Percentiles rank a stretch among this genome's conserved stretches.
Evolutionary conservation across 2,888 invertebrate species (phyloP).

Genomic region (Formica aserva): DNA sequence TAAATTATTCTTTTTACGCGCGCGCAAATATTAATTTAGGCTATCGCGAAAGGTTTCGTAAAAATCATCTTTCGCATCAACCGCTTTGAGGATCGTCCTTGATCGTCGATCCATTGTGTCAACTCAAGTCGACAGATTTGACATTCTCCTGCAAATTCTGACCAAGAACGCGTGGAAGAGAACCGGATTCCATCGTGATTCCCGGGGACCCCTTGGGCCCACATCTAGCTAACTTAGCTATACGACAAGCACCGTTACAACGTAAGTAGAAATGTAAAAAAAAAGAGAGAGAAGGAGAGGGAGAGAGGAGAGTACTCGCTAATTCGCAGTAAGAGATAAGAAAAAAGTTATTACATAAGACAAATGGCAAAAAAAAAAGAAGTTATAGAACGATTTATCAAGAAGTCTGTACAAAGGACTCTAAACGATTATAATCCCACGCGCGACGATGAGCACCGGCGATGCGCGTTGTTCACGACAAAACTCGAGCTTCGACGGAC

Average conservation of each 20-base stretch:
- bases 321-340: constrained; percentile 8
- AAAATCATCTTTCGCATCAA: constrained; percentile 13
- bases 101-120: background rate
- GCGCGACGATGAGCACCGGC: constrained; percentile 39
- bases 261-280: constrained; percentile 34
- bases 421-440: constrained; percentile 70
- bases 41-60: background rate
- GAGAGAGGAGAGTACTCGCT: constrained; percentile 16
- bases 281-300: constrained; percentile 1
- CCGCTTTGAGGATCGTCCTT: background rate
- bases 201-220: constrained; percentile 22
- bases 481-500: constrained; percentile 35
- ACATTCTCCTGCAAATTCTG: background rate
- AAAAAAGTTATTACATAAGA: constrained; percentile 38
- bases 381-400: constrained; percentile 60
- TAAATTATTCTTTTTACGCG: background rate
- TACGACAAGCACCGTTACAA: constrained; percentile 36
- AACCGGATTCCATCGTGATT: constrained; percentile 8
- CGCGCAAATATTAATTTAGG: too few relatives aligned
- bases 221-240: constrained; percentile 36
- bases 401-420: constrained; percentile 74
- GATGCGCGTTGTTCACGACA: constrained; percentile 63
- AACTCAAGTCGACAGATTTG: too few relatives aligned
- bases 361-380: constrained; percentile 45
- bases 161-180: background rate